Conservation (phyloP, 2,888 invertebrate species). For the Pristionchus japonicus region DNA sequence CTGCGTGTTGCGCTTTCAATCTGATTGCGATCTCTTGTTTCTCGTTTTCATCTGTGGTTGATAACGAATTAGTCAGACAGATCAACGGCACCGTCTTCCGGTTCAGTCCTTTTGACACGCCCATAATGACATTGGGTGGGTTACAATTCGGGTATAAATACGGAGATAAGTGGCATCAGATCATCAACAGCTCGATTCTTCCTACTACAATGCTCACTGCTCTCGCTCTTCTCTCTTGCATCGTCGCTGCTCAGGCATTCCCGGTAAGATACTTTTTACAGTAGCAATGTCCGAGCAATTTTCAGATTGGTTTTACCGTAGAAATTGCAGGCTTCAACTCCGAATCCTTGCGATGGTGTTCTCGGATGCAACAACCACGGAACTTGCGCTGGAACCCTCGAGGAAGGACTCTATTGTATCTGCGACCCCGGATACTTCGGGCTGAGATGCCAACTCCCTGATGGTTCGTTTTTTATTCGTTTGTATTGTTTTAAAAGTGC, state of each 20-base stretch:
- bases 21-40: not conserved
- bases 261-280: not conserved
- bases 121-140: not conserved
- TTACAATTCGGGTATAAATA: not conserved
- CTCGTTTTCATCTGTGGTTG: not conserved
- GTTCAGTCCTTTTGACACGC: not conserved
- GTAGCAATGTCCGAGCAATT: too few species aligned
- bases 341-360: not conserved
- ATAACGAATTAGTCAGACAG: not conserved
- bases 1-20: not conserved
- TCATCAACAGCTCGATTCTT: not conserved
- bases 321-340: not conserved
- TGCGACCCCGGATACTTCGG: not conserved
- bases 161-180: not conserved
- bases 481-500: too few species aligned
- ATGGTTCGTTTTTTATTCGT: too few species aligned
- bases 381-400: not conserved
- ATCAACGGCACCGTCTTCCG: not conserved
- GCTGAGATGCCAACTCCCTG: not conserved
- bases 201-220: not conserved
- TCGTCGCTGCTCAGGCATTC: not conserved
- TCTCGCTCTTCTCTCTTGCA: not conserved
- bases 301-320: too few species aligned
- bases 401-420: not conserved
- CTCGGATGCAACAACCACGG: not conserved